Conservation (phyloP, 2,113 vertebrate genomes). For the Alectura lathami region DNA sequence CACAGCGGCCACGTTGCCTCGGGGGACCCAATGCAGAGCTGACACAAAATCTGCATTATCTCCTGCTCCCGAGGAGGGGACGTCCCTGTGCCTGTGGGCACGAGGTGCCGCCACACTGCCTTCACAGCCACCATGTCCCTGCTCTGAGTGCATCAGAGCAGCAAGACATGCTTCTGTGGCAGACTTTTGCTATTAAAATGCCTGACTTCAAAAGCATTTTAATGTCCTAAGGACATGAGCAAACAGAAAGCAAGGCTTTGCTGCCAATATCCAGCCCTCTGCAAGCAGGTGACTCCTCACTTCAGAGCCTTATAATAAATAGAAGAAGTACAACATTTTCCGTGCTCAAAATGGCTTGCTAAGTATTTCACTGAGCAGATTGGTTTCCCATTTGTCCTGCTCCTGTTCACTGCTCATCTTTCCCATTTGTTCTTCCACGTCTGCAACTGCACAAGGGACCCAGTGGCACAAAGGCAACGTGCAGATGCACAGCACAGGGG, state of each 20-base stretch:
- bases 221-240: not conserved
- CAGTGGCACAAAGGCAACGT: not conserved
- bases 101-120: not conserved
- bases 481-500: fast-evolving
- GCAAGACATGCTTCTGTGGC: not conserved
- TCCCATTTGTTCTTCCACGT: fast-evolving
- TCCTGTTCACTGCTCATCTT: not conserved
- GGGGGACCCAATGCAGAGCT: not conserved
- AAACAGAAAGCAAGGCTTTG: not conserved
- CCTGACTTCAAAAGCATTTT: not conserved
- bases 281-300: not conserved
- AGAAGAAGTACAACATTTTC: not conserved
- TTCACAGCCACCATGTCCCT: not conserved
- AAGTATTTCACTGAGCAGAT: conserved; percentile 30
- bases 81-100: not conserved
- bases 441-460: not conserved
- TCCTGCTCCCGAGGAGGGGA: not conserved
- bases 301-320: not conserved
- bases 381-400: conserved; percentile 14
- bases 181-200: not conserved
- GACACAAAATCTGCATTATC: conserved; percentile 50
- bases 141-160: not conserved
- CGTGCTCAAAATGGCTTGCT: not conserved
- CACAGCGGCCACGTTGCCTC: not conserved
- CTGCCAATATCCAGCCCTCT: not conserved